Percentiles rank a stretch among this genome's conserved stretches.
Evolutionary conservation across 2,113 vertebrate species (phyloP).

Genomic region (Opisthocomus hoazin): DNA sequence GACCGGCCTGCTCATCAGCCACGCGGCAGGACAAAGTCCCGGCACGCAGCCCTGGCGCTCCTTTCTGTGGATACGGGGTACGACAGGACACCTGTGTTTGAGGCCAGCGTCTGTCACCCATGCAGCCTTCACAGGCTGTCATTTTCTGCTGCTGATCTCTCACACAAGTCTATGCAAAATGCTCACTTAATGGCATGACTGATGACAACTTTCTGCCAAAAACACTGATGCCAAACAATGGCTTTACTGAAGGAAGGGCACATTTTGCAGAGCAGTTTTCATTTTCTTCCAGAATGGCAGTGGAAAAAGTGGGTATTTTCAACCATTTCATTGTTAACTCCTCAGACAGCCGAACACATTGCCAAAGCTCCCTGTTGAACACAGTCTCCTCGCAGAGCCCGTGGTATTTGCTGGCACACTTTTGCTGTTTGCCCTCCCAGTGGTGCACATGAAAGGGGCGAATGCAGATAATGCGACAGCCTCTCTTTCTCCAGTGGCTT

Average conservation of each 20-base stretch:
- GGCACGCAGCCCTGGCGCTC: accelerated
- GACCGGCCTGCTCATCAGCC: accelerated
- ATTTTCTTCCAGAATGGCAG: background rate
- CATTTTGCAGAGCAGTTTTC: background rate
- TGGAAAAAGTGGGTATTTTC: background rate
- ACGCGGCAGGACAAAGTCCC: accelerated
- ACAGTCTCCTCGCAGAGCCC: background rate
- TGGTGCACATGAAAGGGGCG: accelerated
- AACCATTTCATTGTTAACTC: background rate
- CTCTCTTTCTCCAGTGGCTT: background rate
- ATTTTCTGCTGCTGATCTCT: background rate
- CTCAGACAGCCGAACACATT: accelerated
- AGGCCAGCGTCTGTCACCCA: background rate
- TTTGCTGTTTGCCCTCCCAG: background rate
- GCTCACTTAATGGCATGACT: background rate
- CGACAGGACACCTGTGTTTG: accelerated
- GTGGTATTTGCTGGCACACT: background rate
- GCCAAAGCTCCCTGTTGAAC: background rate
- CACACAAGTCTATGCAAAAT: background rate
- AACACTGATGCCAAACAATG: background rate
- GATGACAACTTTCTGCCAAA: background rate
- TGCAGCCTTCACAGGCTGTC: background rate
- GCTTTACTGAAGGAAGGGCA: background rate
- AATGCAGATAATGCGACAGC: background rate
- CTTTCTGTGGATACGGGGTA: accelerated